Base-by-base conservation (phyloP, 2,888 invertebrate genomes). In the Thysanoteuthis rhombus region DNA sequence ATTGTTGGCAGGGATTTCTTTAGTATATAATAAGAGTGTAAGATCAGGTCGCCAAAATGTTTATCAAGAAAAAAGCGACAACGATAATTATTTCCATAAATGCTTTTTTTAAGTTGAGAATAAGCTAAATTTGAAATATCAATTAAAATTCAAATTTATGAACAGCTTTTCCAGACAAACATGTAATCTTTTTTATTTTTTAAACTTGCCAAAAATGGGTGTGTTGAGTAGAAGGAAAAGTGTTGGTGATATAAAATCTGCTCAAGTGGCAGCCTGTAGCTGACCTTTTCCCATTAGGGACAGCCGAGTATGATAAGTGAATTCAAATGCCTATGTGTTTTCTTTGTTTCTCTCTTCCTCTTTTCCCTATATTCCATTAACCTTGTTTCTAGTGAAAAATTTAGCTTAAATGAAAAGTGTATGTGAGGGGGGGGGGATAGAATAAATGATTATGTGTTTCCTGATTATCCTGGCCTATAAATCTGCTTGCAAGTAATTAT, bases 231-330 rank as follows among this genome's bases (percentile, higher is more conserved):
- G 75, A 36, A 75, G 75, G 75, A 75, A 75, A 75, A 75, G 36
- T 36, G n/a, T n/a, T 75, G 75, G 75, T 36, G 75, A 75, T 75
- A 75, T 36, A 75, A 75, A 75, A 36, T 75, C n/a, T 75, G 75
- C 3, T 75, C n/a, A 75, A 75, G 75, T 75, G n/a, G 75, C 75
- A 75, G 75, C 75, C 75, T n/a, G n/a, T 75, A 36, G 5, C 75
- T 75, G 75, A 75, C 75, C 75, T 75, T 75, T 75, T n/a, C n/a
- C n/a, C n/a, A 6, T 75, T 75, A n/a, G 75, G 75, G n/a, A n/a
- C 75, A 75, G 75, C n/a, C 75, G n/a, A 75, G 75, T 75, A 75
- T 75, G 75, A 75, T 75, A 75, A 75, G 75, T 75, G 75, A 75
- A n/a, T 75, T 75, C 75, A 75, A 75, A 75, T 75, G 75, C 75